Conservation (phyloP, 2,888 invertebrate genomes). For the Limnephilus lunatus region DNA sequence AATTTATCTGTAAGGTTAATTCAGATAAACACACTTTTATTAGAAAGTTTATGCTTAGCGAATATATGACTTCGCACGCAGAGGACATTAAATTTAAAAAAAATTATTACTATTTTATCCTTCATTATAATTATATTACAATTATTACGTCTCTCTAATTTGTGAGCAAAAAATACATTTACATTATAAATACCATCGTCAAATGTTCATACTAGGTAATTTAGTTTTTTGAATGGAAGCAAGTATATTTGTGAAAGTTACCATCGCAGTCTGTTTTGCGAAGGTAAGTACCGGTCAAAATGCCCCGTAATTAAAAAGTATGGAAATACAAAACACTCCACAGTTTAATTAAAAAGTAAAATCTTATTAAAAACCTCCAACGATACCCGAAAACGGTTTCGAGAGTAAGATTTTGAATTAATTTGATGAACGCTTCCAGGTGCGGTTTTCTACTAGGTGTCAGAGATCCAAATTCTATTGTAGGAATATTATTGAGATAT, state of each 20-base stretch:
- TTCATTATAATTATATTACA: too few relatives aligned
- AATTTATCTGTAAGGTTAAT: too few relatives aligned
- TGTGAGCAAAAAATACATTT: too few relatives aligned
- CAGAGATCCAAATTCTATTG: not conserved
- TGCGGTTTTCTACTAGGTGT: not conserved
- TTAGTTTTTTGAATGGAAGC: not conserved
- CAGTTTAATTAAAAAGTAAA: conserved; percentile 39
- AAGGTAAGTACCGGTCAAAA: not conserved
- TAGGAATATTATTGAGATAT: not conserved
- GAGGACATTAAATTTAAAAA: too few relatives aligned
- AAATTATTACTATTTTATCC: too few relatives aligned
- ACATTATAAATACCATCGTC: too few relatives aligned
- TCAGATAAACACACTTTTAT: too few relatives aligned
- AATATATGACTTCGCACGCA: too few relatives aligned
- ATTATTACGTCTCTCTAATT: too few relatives aligned
- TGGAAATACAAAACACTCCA: conserved; percentile 25
- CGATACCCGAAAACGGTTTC: conserved; percentile 25
- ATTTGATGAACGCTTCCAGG: conserved; percentile 14
- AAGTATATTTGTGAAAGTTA: not conserved
- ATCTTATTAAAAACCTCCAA: conserved; percentile 37
- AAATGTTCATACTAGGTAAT: not conserved
- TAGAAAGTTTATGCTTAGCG: too few relatives aligned
- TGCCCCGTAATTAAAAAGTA: conserved; percentile 29
- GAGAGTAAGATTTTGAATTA: conserved; percentile 22
- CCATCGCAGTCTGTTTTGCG: not conserved